Evolutionary conservation across 2,797 vertebrate species (phyloP), one percentile per base, ranked within the genome.

Genomic region (Enteromius argenteus): DNA sequence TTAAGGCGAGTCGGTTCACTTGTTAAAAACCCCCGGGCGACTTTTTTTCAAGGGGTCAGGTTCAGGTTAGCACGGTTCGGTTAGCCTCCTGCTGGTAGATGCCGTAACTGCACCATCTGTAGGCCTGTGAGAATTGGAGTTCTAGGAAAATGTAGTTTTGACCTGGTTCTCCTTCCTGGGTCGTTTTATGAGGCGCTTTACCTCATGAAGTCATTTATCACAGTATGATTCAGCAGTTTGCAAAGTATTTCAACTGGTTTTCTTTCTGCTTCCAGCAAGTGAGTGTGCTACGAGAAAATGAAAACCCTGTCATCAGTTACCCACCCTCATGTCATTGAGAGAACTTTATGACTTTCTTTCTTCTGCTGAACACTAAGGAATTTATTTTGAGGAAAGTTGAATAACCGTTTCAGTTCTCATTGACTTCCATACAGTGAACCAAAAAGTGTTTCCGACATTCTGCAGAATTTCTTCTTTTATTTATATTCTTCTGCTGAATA

Each of bases 11-110:
- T 42, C 49, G 17, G 1, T 79, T 67, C 21, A 68, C 19, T 79
- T n/a, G 21, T 32, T 23, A 75, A 56, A 19, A 53, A 39, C 51
- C 73, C 14, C 32, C 21, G 3, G 72, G 21, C 21, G 14, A 3
- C 11, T 75, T 56, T 77, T 75, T 60, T 60, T 60, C 37, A 60
- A 42, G 56, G 37, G 72, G 85, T 87, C 83, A 79, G 75, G 68
- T 62, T 51, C 62, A 49, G 86, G 85, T 62, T 49, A 46, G 74
- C 35, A 6, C 0, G 21, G 35, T 76, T 76, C 8, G 14, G 74
- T 60, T 60, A 77, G 37, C 74, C 37, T 53, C 74, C 74, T 77
- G 74, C 74, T 60, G 74, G 53, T 19, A 42, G 53, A 60, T 77
- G 14, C n/a, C 56, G 5, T 42, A 60, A 42, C 8, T 30, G 42